phyloP scores from a whole-genome alignment of 2,797 vertebrate species.

The Gadopsis marmoratus region DNA sequence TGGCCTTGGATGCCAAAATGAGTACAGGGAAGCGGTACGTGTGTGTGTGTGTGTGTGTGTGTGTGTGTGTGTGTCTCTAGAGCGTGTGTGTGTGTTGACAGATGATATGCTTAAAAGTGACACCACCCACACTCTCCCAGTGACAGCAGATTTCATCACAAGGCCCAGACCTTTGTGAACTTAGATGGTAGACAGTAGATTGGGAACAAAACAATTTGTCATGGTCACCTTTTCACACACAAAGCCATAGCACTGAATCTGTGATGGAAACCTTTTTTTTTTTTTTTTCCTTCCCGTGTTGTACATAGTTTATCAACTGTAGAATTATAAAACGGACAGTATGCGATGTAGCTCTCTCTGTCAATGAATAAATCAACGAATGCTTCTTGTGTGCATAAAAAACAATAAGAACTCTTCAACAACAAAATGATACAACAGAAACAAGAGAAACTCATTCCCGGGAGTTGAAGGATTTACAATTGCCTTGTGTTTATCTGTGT shows the following conservation, averaged over 20 bases:
- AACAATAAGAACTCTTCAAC: neutral
- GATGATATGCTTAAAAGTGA: slow-evolving; percentile 75
- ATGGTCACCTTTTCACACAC: slow-evolving; percentile 58
- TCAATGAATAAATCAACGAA: neutral
- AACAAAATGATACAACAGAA: neutral
- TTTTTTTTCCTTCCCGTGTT: slow-evolving; percentile 25
- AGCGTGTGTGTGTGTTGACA: slow-evolving; percentile 66
- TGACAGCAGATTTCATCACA: slow-evolving; percentile 78
- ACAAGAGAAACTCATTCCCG: neutral
- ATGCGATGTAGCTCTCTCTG: neutral
- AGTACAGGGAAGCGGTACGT: slow-evolving; percentile 42
- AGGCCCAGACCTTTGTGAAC: slow-evolving; percentile 73
- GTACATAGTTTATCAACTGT: slow-evolving; percentile 45
- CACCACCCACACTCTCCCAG: slow-evolving; percentile 71
- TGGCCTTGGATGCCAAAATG: slow-evolving; percentile 73
- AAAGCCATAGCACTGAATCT: slow-evolving; percentile 17
- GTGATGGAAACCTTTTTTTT: slow-evolving; percentile 55
- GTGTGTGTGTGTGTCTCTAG: slow-evolving; percentile 32
- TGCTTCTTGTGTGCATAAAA: neutral
- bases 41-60: slow-evolving; percentile 17
- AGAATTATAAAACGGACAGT: slow-evolving; percentile 6
- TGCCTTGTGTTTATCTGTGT: neutral
- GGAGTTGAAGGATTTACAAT: neutral
- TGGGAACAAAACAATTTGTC: slow-evolving; percentile 75
- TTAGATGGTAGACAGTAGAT: slow-evolving; percentile 47